These are phyloP conservation scores for Ochotona curzoniae DNA, from an alignment of 2,113 vertebrate genomes.

Conservation along the genomic window DNA sequence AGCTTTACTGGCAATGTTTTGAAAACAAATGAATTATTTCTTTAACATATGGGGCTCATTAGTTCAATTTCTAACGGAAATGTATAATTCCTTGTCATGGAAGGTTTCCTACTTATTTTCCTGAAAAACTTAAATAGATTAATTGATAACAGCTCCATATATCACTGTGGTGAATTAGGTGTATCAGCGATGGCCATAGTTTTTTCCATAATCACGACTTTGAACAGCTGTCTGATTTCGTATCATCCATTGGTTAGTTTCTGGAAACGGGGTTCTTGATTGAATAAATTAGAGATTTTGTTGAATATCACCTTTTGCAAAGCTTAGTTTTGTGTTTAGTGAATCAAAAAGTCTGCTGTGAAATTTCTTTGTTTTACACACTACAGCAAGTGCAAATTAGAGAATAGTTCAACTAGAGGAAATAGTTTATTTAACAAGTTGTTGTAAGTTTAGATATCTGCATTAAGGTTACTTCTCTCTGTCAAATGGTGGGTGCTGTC, in stretches of 20 bases:
- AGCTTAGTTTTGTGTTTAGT: neutral
- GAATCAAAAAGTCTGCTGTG: neutral
- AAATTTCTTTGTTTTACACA: constrained; percentile 16
- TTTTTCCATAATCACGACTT: neutral
- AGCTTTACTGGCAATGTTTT: constrained; percentile 56
- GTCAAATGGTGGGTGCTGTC: neutral
- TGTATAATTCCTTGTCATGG: constrained; percentile 23
- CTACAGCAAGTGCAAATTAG: neutral
- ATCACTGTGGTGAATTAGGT: neutral
- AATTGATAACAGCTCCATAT: neutral
- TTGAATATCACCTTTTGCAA: neutral
- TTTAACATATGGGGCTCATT: constrained; percentile 42
- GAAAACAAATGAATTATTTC: constrained; percentile 59
- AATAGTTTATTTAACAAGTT: neutral
- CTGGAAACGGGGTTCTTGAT: neutral
- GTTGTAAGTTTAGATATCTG: constrained; percentile 2
- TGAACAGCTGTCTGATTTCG: neutral
- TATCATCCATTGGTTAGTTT: neutral
- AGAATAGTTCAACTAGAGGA: neutral
- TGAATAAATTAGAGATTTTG: neutral
- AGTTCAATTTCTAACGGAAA: constrained; percentile 40
- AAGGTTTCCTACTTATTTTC: neutral
- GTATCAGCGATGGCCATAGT: neutral
- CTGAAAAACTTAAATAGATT: constrained; percentile 21
- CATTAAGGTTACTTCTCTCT: neutral